Conservation (phyloP, 2,888 invertebrate genomes). For the Patella depressa region DNA sequence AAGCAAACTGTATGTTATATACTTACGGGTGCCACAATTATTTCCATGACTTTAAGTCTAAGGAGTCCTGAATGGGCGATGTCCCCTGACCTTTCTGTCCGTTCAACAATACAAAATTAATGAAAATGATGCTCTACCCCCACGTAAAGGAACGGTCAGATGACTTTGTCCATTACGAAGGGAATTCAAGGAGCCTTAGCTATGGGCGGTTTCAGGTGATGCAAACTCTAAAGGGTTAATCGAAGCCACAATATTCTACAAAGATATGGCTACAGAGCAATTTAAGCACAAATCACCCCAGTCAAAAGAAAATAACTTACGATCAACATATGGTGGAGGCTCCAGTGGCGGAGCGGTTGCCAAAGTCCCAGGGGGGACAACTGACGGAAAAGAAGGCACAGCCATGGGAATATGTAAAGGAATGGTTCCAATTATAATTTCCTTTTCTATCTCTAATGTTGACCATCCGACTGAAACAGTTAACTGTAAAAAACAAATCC, state of each 20-base stretch:
- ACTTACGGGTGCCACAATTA: too few relatives aligned
- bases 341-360: conserved; percentile 36
- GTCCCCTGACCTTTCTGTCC: too few relatives aligned
- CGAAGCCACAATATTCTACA: neutral
- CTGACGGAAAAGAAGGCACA: conserved; percentile 27
- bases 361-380: neutral
- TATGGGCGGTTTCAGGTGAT: too few relatives aligned
- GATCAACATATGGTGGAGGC: conserved; percentile 42
- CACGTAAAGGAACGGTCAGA: too few relatives aligned
- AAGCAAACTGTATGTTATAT: too few relatives aligned
- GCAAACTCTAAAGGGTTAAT: neutral
- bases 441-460: conserved; percentile 36
- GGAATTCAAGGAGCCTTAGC: too few relatives aligned
- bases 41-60: too few relatives aligned
- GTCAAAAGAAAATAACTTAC: conserved; percentile 26
- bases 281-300: neutral
- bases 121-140: too few relatives aligned
- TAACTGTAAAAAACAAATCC: conserved; percentile 33
- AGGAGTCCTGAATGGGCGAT: too few relatives aligned
- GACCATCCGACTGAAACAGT: conserved; percentile 44
- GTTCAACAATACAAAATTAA: too few relatives aligned
- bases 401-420: conserved; percentile 34
- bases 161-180: too few relatives aligned
- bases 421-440: conserved; percentile 46
- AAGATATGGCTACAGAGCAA: neutral